Conservation (phyloP, 2,888 invertebrate species). For the Azorinus chamasolen region DNA sequence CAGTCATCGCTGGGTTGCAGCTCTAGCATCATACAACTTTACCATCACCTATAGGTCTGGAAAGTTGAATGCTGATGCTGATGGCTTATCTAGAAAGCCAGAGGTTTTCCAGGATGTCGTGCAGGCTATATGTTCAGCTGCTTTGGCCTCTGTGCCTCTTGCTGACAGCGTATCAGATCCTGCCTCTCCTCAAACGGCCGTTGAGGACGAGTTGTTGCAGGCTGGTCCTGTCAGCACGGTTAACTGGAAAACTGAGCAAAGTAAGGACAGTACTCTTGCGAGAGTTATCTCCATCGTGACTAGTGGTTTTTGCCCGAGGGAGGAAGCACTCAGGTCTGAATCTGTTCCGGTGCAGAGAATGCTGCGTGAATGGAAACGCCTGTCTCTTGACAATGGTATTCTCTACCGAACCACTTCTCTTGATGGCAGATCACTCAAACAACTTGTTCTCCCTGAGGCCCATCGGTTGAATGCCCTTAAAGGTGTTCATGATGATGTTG, state of each 20-base stretch:
- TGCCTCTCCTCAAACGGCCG: too few species aligned
- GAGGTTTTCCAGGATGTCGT: too few species aligned
- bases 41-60: slow-evolving; percentile 12
- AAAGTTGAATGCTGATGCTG: slow-evolving; percentile 22
- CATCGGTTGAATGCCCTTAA: slow-evolving; percentile 8
- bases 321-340: slow-evolving; percentile 2
- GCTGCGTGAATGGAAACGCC: slow-evolving; percentile 24
- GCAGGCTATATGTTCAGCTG: too few species aligned
- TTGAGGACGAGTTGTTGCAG: too few species aligned
- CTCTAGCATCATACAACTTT: slow-evolving; percentile 24
- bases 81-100: slow-evolving; percentile 18
- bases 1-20: slow-evolving; percentile 31
- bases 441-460: slow-evolving; percentile 14
- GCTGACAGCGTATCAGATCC: too few species aligned
- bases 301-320: slow-evolving; percentile 25
- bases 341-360: too few species aligned
- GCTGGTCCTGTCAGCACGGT: too few species aligned
- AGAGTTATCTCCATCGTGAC: neutral
- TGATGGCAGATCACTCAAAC: neutral
- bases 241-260: too few species aligned
- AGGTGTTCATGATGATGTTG: slow-evolving; percentile 28
- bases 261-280: too few species aligned
- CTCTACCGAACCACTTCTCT: slow-evolving; percentile 14
- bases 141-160: too few species aligned
- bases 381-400: slow-evolving; percentile 21